Percentiles rank a stretch among this genome's conserved stretches.
phyloP scores from a whole-genome alignment of 2,888 invertebrate genomes.

The Thymelicus sylvestris region DNA sequence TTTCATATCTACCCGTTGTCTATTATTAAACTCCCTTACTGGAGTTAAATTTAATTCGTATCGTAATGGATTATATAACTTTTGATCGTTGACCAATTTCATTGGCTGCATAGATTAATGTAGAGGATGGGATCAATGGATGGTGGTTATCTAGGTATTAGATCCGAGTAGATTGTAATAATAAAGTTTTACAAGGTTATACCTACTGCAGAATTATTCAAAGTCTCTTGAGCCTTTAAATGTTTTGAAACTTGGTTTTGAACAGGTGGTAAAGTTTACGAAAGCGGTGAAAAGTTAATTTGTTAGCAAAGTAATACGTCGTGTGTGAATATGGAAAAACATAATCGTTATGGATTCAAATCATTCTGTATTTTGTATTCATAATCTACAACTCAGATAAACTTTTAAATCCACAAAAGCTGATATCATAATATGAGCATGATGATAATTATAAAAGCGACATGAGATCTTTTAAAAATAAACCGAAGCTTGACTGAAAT shows the following conservation, averaged over 20 bases:
- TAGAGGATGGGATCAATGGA: background rate
- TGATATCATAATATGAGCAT: no score
- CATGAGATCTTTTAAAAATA: no score
- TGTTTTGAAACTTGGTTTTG: background rate
- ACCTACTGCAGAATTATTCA: background rate
- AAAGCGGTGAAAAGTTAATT: conserved; percentile 7
- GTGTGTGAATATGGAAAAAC: no score
- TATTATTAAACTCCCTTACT: conserved; percentile 4
- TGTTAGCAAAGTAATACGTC: background rate
- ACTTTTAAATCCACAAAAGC: no score
- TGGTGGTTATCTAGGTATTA: background rate
- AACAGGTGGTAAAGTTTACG: background rate
- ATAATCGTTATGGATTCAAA: no score
- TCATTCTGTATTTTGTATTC: no score
- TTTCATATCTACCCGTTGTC: no score
- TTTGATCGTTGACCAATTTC: background rate
- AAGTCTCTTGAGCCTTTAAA: conserved; percentile 1
- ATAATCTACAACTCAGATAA: no score
- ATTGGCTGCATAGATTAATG: background rate
- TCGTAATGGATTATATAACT: conserved; percentile 11
- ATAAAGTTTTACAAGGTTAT: conserved; percentile 4
- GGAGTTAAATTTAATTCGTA: conserved; percentile 25
- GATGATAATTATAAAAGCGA: no score
- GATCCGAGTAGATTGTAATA: background rate
- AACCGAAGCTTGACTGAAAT: no score